These are phyloP conservation scores for Pelusios castaneus DNA, from an alignment of 2,113 vertebrate species.

Conservation along the genomic window DNA sequence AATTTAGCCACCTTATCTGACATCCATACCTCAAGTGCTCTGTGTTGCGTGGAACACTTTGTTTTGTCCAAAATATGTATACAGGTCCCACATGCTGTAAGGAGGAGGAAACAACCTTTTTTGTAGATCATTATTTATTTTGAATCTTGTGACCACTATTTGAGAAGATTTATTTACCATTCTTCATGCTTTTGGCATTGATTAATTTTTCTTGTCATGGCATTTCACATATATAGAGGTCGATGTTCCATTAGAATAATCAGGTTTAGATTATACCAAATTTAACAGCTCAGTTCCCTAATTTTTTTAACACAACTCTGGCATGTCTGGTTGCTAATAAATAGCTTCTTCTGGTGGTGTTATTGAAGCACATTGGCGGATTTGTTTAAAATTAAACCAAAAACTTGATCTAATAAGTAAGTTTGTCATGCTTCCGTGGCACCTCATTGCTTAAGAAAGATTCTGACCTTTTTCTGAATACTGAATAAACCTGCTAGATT, in stretches of 20 bases:
- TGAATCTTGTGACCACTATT: conserved; percentile 79
- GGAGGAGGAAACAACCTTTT: conserved; percentile 59
- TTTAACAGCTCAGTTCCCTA: conserved; percentile 66
- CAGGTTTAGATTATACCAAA: conserved; percentile 69
- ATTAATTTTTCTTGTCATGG: conserved; percentile 58
- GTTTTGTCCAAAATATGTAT: conserved; percentile 69
- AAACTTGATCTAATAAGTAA: conserved; percentile 68
- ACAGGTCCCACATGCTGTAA: conserved; percentile 70
- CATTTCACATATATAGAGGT: conserved; percentile 53
- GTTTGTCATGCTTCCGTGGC: conserved; percentile 70
- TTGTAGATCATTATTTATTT: conserved; percentile 82
- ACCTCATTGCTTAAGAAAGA: conserved; percentile 71
- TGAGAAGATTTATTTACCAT: conserved; percentile 64
- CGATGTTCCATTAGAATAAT: conserved; percentile 45
- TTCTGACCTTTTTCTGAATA: conserved; percentile 69
- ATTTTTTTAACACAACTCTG: conserved; percentile 57
- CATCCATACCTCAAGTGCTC: conserved; percentile 78
- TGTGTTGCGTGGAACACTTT: conserved; percentile 72
- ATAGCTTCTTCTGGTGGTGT: conserved; percentile 67
- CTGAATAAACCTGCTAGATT: conserved; percentile 65
- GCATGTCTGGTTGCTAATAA: conserved; percentile 56
- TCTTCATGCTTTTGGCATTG: conserved; percentile 59
- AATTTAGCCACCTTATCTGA: conserved; percentile 76
- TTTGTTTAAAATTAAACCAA: conserved; percentile 77
- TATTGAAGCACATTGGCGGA: conserved; percentile 75